Base-by-base conservation (phyloP, 2,113 vertebrate species). In the Aegotheles bennettii region DNA sequence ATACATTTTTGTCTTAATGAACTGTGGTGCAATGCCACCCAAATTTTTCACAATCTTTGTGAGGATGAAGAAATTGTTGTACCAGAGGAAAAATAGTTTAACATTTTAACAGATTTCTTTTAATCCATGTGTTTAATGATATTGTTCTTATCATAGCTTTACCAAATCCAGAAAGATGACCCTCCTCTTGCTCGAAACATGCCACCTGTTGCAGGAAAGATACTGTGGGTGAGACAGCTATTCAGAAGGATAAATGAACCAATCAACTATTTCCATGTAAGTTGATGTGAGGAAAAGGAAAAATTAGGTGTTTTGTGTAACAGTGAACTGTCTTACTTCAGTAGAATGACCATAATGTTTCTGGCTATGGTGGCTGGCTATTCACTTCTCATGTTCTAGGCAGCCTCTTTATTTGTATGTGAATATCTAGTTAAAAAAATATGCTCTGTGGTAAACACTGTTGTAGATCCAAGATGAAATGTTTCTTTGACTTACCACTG, bases 151-250 rank as follows among this genome's bases (percentile, higher is more conserved):
- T 84, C n/a, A 3, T 73, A 99, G 98, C 75, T 98, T 92, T 99
- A 98, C 91, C 94, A 98, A 65, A 89, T 77, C 78, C 89, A 98
- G 81, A 98, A 98, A 93, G 94, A 98, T 35, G 93, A 98, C 16
- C 98, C 98, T 45, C 98, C 98, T 40, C 95, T 99, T 79, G 96
- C 96, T 84, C 97, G 97, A 87, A 98, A 99, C 89, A 98, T 98
- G 98, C 98, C 98, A 61, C 98, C 98, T 12, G 74, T 98, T 80
- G 97, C 98, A 86, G 98, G 98, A 87, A 98, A 95, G 94, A 98
- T 99, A 86, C 31, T 97, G 16, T 99, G 99, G 99, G 98, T 94
- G 84, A 98, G 98, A 73, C 97, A 98, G 80, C 98, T 99, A 18
- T 98, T 98, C 92, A 97, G 94, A 57, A 98, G 97, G 88, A 96